Conservation (phyloP, 2,888 invertebrate species). For the Scaeva pyrastri region DNA sequence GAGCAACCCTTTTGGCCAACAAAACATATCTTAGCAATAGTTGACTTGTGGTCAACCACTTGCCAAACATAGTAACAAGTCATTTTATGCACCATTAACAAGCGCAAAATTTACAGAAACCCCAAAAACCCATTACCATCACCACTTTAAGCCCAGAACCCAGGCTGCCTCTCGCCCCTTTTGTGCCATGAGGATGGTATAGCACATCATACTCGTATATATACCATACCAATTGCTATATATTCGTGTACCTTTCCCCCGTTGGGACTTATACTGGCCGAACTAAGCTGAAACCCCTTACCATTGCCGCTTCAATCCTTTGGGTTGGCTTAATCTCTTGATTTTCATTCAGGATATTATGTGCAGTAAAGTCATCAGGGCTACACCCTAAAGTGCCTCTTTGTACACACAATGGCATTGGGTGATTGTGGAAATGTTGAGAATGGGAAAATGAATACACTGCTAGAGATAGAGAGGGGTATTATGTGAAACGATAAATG, state of each 20-base stretch:
- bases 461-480: conserved; percentile 4
- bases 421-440: conserved; percentile 32
- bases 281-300: conserved; percentile 19
- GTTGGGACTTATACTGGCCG: conserved; percentile 31
- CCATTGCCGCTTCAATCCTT: conserved; percentile 17
- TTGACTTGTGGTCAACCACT: conserved; percentile 76
- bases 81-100: conserved; percentile 78
- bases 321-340: conserved; percentile 72
- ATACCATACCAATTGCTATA: no score
- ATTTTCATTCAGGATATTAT: conserved; percentile 75
- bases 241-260: neutral
- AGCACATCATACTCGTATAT: neutral
- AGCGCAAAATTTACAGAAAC: conserved; percentile 75
- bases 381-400: conserved; percentile 72
- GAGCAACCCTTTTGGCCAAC: conserved; percentile 77
- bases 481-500: conserved; percentile 59
- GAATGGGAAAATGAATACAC: conserved; percentile 3
- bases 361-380: conserved; percentile 75
- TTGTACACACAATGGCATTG: conserved; percentile 64
- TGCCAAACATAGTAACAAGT: conserved; percentile 78
- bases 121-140: conserved; percentile 75
- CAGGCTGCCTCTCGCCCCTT: conserved; percentile 29
- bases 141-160: conserved; percentile 58
- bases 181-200: neutral
- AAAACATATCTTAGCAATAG: conserved; percentile 74